Evolutionary conservation across 2,888 invertebrate genomes (phyloP).

Genomic region (Agrotis clavis): DNA sequence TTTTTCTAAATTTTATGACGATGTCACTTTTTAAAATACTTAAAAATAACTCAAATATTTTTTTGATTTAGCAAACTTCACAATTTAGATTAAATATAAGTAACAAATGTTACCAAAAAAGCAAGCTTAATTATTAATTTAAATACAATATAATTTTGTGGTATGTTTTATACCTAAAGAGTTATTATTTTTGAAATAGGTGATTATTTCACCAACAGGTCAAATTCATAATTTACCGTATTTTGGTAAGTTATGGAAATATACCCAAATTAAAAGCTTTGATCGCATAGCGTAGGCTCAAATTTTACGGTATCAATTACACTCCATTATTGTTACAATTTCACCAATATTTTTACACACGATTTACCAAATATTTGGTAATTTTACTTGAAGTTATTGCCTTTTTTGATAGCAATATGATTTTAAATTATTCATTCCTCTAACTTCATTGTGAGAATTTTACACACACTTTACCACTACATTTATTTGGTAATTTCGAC

Average conservation of each 20-base stretch:
- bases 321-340: neutral
- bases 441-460: too few species aligned
- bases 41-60: conserved; percentile 35
- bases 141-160: conserved; percentile 30
- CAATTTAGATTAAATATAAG: conserved; percentile 48
- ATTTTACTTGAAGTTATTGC: conserved; percentile 15
- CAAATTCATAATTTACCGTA: conserved; percentile 9
- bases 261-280: conserved; percentile 4
- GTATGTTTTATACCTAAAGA: conserved; percentile 19
- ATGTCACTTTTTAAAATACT: conserved; percentile 31
- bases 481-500: conserved; percentile 3
- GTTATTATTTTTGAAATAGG: conserved; percentile 3
- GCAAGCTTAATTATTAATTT: conserved; percentile 45
- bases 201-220: conserved; percentile 4
- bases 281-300: neutral
- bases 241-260: conserved; percentile 16
- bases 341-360: conserved; percentile 17
- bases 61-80: conserved; percentile 53
- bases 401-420: too few species aligned
- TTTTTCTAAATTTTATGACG: conserved; percentile 27
- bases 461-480: too few species aligned
- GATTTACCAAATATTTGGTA: conserved; percentile 23
- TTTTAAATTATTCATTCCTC: too few species aligned
- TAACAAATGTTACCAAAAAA: conserved; percentile 61
- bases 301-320: neutral